Evolutionary conservation across 2,888 invertebrate species (phyloP), one percentile per base, ranked within the genome.

Genomic region (Torymus texanus): DNA sequence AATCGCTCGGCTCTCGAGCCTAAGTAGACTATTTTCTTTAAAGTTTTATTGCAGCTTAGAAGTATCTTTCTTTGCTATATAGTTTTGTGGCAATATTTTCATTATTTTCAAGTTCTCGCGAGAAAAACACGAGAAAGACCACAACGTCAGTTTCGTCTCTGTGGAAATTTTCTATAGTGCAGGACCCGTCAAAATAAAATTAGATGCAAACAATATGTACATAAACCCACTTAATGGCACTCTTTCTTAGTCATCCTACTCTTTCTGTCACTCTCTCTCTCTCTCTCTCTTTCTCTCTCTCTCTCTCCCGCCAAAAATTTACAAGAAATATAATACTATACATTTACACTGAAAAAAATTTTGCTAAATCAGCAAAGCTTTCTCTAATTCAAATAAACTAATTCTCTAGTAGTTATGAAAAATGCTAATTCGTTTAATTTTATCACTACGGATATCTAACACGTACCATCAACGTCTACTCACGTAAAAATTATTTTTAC

Each of bases 1-100:
- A 86, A 85, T 55, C 82, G 81, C 84, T 82, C 83, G 78, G 81
- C 72, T 82, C 56, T 65, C 76, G 82, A 85, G 85, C 83, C 84
- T 86, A 86, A 76, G 68, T 78, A 74, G 61, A 83, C 83, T 86
- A 86, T 76, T 75, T 78, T 82, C 66, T 66, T 62, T 78, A 81
- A 81, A 85, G 78, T 83, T 84, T 83, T 81, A 79, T 81, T 79
- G 81, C 79, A 81, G 77, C 77, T 77, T 77, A 74, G 65, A 75
- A 55, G 55, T 81, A 72, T 75, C 58, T 14, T 71, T 70, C 56
- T 81, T 75, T 67, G 41, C 62, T 81, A 75, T 41, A 41, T 41
- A 41, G 51, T 14, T 63, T 63, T 75, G 72, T 75, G 62, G 66
- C 67, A 71, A 81, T 78, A 72, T 55, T 75, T 79, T 55, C 41